Conservation (phyloP, 2,113 vertebrate genomes). For the Etheostoma spectabile region DNA sequence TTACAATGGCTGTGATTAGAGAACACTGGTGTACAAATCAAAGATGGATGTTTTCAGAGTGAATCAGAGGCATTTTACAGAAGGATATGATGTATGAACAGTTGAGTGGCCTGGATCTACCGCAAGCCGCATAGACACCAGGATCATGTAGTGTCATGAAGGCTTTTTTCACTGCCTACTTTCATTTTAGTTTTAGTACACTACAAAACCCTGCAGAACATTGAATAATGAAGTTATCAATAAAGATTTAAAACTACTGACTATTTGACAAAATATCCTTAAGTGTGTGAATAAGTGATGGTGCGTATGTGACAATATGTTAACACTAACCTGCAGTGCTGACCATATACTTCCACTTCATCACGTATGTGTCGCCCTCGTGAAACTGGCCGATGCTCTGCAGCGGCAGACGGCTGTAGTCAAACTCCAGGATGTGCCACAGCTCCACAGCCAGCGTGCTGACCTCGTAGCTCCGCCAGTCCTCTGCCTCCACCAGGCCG, state of each 20-base stretch:
- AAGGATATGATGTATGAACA: not conserved
- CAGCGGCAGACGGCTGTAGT: slow-evolving; percentile 93
- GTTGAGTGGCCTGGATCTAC: not conserved
- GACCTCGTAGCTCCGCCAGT: slow-evolving; percentile 84
- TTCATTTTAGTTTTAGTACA: too few species aligned
- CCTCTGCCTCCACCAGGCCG: slow-evolving; percentile 87
- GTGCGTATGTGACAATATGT: too few species aligned
- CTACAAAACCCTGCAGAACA: too few species aligned
- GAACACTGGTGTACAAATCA: not conserved
- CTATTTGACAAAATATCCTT: not conserved
- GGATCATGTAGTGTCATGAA: not conserved
- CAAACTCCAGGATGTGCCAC: slow-evolving; percentile 95
- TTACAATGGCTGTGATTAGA: not conserved
- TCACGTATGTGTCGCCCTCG: slow-evolving; percentile 93
- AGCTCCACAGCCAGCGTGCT: slow-evolving; percentile 89
- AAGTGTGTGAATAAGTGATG: not conserved
- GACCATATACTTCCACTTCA: slow-evolving; percentile 96
- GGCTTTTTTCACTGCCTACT: too few species aligned
- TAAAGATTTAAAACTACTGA: not conserved
- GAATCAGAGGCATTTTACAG: not conserved
- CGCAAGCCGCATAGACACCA: not conserved
- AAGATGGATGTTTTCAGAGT: not conserved
- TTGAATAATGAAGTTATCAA: not conserved
- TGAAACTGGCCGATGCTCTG: slow-evolving; percentile 97
- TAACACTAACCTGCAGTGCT: slow-evolving; percentile 89